Evolutionary conservation across 2,797 vertebrate species (phyloP).

Genomic region (Pseudomugil gertrudae): DNA sequence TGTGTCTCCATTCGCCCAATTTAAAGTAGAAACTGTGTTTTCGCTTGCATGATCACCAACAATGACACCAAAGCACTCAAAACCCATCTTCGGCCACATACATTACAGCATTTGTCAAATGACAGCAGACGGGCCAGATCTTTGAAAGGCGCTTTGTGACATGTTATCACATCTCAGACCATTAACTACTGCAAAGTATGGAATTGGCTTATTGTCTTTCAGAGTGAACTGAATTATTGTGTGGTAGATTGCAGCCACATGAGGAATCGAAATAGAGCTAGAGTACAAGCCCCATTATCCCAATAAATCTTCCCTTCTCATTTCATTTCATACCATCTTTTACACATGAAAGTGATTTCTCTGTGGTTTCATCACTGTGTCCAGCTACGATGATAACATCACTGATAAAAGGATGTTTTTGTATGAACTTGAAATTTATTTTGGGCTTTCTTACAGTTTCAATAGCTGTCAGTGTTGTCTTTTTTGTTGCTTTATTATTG

Average conservation of each 20-base stretch:
- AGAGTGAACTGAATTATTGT: slow-evolving; percentile 55
- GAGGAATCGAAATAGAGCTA: slow-evolving; percentile 65
- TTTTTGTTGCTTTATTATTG: not conserved
- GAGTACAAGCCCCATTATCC: slow-evolving; percentile 73
- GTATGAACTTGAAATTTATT: slow-evolving; percentile 32
- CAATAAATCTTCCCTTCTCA: slow-evolving; percentile 67
- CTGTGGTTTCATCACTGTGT: slow-evolving; percentile 78
- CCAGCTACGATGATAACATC: slow-evolving; percentile 52
- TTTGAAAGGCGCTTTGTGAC: slow-evolving; percentile 49
- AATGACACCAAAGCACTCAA: slow-evolving; percentile 42
- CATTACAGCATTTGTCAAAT: slow-evolving; percentile 58
- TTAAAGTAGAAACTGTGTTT: slow-evolving; percentile 62
- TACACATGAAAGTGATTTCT: slow-evolving; percentile 72
- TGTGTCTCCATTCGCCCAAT: slow-evolving; percentile 58
- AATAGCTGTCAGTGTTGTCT: not conserved
- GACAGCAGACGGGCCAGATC: slow-evolving; percentile 54
- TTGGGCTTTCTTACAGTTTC: slow-evolving; percentile 7
- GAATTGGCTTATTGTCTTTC: slow-evolving; percentile 68
- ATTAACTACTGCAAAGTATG: slow-evolving; percentile 64
- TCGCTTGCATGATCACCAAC: slow-evolving; percentile 53
- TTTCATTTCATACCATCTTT: slow-evolving; percentile 63
- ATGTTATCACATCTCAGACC: slow-evolving; percentile 57
- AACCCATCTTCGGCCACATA: slow-evolving; percentile 34
- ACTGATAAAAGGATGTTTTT: slow-evolving; percentile 53
- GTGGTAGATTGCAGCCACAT: slow-evolving; percentile 64